phyloP scores from a whole-genome alignment of 2,888 invertebrate species.

The Folsomia manolachei region DNA sequence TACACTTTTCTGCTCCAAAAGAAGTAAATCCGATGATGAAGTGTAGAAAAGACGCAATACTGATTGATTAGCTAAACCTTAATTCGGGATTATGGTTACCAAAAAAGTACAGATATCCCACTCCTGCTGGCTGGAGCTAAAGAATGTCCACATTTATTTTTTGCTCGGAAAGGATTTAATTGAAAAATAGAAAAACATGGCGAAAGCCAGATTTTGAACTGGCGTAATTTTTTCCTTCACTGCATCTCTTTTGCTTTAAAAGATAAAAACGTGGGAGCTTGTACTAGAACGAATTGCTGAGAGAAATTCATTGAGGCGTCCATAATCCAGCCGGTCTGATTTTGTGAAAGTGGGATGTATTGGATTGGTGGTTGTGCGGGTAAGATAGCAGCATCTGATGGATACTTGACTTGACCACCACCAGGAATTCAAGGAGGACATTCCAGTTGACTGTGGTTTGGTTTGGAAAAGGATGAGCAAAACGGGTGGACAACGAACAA shows the following conservation, averaged over 20 bases:
- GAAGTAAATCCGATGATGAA: no score
- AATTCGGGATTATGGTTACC: not conserved
- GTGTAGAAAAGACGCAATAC: not conserved
- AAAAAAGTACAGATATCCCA: not conserved
- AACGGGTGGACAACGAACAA: no score
- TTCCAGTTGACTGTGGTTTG: not conserved
- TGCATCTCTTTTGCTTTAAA: not conserved
- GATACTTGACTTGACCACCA: not conserved
- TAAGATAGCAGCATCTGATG: not conserved
- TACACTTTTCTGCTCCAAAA: no score
- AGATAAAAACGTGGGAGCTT: no score
- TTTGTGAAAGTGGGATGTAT: not conserved
- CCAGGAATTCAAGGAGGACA: not conserved
- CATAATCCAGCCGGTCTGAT: no score
- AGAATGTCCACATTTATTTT: not conserved
- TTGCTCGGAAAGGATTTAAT: not conserved
- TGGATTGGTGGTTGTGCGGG: not conserved
- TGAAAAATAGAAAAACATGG: not conserved
- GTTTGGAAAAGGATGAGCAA: not conserved
- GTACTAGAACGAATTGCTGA: no score
- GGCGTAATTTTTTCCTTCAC: not conserved
- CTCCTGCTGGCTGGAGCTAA: not conserved
- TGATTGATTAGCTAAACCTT: not conserved
- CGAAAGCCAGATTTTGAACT: not conserved
- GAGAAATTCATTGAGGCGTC: no score